Percentiles rank a stretch among this genome's conserved stretches.
Conservation (phyloP, 2,797 vertebrate genomes). For the Sciaenops ocellatus region DNA sequence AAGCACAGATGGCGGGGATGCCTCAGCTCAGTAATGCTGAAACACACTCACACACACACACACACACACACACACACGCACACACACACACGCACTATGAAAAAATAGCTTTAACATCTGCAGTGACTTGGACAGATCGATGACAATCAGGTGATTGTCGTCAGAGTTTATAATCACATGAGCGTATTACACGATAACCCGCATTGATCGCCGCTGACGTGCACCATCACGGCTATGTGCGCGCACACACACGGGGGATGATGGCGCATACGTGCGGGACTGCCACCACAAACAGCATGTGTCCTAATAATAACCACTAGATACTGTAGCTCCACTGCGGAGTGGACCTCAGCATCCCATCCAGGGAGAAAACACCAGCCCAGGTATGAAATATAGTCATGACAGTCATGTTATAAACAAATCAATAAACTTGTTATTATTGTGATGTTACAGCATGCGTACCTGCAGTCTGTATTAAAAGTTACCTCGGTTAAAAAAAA, state of each 20-base stretch:
- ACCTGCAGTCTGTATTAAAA: conserved; percentile 35
- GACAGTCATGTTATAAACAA: neutral
- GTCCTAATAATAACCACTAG: conserved; percentile 58
- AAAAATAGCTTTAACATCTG: conserved; percentile 42
- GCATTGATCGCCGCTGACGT: conserved; percentile 66
- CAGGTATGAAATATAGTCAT: conserved; percentile 4
- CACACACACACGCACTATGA: conserved; percentile 29
- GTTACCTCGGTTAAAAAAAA: conserved; percentile 41
- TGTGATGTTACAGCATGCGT: conserved; percentile 13
- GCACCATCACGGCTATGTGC: conserved; percentile 38
- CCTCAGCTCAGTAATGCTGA: conserved; percentile 67
- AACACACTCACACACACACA: conserved; percentile 18
- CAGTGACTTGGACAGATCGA: conserved; percentile 55
- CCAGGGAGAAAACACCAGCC: conserved; percentile 34
- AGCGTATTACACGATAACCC: conserved; percentile 48
- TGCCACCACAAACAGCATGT: conserved; percentile 60
- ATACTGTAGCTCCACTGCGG: conserved; percentile 45
- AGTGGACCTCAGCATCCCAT: conserved; percentile 56
- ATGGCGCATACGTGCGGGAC: conserved; percentile 74
- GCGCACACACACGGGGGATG: conserved; percentile 35
- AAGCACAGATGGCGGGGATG: conserved; percentile 81
- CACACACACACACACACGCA: conserved; percentile 16
- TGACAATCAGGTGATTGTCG: conserved; percentile 43
- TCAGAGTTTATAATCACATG: conserved; percentile 50
- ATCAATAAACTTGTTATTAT: conserved; percentile 24